phyloP scores from a whole-genome alignment of 2,113 vertebrate genomes.

The Australoheros scitulus region DNA sequence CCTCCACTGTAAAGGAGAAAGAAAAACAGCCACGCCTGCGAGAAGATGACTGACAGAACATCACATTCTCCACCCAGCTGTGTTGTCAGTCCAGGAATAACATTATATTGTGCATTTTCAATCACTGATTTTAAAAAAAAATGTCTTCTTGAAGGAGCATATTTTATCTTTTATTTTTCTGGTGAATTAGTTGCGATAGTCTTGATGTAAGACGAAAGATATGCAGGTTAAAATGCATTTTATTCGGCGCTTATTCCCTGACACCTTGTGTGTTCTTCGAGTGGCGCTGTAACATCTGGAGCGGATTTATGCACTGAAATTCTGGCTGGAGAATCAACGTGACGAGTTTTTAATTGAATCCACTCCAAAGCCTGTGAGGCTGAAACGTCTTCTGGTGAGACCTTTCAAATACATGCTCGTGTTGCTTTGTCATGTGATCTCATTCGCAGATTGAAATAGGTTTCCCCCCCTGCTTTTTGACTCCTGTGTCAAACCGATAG shows the following conservation, averaged over 20 bases:
- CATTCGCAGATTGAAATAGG: conserved; percentile 17
- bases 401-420: conserved; percentile 49
- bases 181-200: conserved; percentile 5
- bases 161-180: conserved; percentile 6
- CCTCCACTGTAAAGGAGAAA: conserved; percentile 55
- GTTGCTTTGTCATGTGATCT: conserved; percentile 59
- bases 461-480: not conserved
- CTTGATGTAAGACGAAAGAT: conserved; percentile 26
- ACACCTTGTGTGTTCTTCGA: conserved; percentile 69
- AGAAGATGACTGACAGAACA: conserved; percentile 71
- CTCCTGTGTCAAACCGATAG: not conserved
- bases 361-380: conserved; percentile 61
- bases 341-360: conserved; percentile 68
- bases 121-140: not conserved
- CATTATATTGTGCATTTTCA: not conserved
- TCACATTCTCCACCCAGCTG: conserved; percentile 78
- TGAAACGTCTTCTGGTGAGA: conserved; percentile 63
- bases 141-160: not conserved
- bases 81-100: conserved; percentile 50
- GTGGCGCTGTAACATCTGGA: conserved; percentile 67
- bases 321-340: conserved; percentile 73
- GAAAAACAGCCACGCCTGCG: conserved; percentile 72
- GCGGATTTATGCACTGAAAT: conserved; percentile 57
- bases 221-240: conserved; percentile 49
- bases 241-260: conserved; percentile 31